Evolutionary conservation across 2,797 vertebrate species (phyloP), one percentile per base, ranked within the genome.

Genomic region (Hippopotamyrus pictus): DNA sequence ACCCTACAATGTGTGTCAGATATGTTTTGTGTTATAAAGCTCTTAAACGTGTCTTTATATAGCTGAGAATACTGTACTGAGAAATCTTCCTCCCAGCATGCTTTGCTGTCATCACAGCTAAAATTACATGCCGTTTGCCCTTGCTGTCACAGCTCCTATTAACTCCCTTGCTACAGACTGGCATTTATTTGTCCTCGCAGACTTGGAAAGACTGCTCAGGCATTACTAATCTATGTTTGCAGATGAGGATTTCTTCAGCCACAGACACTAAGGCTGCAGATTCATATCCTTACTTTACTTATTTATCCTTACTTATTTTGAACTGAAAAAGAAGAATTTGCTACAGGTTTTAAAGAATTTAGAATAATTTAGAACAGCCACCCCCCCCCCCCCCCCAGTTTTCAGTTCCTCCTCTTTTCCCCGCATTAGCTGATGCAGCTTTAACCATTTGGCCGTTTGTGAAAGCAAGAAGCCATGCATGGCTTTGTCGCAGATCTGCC

Each of bases 401-500:
- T 83, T 84, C 29, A 76, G n/a, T 54, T 53, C 37, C 82, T 54
- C 41, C 54, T 48, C 50, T n/a, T 69, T 89, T 41, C 48, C 65
- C 69, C 86, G 79, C 90, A 93, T 92, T 93, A 94, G 95, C 95
- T 95, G 93, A 93, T 94, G 46, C 96, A 94, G 95, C 94, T 93
- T 96, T 93, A 95, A 95, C 94, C 94, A 92, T 94, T 95, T 96
- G 95, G 95, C 95, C 95, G 90, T 69, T 57, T 95, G 94, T 96
- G 95, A 96, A 93, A 95, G 94, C 94, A 92, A 94, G 94, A 53
- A 96, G 95, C 95, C 95, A 95, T 95, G 95, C 96, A 95, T 95
- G 95, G 95, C 96, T 95, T 93, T 93, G 95, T 96, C 95, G 93
- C 95, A 96, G 96, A 96, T 97, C 96, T 96, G 95, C 93, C 95